A percentile compares a stretch with the other conserved stretches of the same genome.
Conservation (phyloP, 2,113 vertebrate species). For the Podarcis cretensis region DNA sequence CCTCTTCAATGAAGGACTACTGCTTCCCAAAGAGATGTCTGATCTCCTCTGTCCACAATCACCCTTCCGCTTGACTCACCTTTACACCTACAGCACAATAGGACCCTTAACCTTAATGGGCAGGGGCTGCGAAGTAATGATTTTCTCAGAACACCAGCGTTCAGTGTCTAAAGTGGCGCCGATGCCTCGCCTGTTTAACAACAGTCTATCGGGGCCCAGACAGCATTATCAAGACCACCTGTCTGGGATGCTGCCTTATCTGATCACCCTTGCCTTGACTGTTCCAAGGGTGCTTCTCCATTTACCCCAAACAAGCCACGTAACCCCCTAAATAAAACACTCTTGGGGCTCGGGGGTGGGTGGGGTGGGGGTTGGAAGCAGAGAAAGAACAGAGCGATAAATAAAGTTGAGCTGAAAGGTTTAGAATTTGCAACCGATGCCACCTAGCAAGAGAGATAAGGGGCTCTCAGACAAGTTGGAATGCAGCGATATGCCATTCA, state of each 20-base stretch:
- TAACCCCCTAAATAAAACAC: slow-evolving; percentile 28
- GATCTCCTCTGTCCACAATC: background rate
- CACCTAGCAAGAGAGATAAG: slow-evolving; percentile 60
- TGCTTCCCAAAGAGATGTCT: slow-evolving; percentile 8
- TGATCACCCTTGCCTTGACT: slow-evolving; percentile 39
- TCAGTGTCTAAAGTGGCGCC: slow-evolving; percentile 59
- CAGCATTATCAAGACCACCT: slow-evolving; percentile 64
- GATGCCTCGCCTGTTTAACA: slow-evolving; percentile 61
- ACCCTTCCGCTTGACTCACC: background rate
- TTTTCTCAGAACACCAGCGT: slow-evolving; percentile 52
- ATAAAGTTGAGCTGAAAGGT: slow-evolving; percentile 55
- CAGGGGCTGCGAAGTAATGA: slow-evolving; percentile 55
- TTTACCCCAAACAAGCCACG: slow-evolving; percentile 62
- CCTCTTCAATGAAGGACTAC: background rate
- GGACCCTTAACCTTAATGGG: slow-evolving; percentile 55
- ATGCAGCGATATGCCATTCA: slow-evolving; percentile 63
- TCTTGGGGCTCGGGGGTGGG: slow-evolving; percentile 13
- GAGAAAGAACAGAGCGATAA: slow-evolving; percentile 59
- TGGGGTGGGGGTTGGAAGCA: slow-evolving; percentile 17
- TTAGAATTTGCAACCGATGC: slow-evolving; percentile 66
- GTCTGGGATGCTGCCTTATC: slow-evolving; percentile 61
- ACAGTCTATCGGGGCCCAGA: slow-evolving; percentile 68
- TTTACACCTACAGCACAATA: slow-evolving; percentile 47
- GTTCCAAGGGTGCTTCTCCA: slow-evolving; percentile 38
- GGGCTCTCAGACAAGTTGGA: slow-evolving; percentile 61